Base-by-base conservation (phyloP, 2,888 invertebrate genomes). In the Nymphalis urticae region DNA sequence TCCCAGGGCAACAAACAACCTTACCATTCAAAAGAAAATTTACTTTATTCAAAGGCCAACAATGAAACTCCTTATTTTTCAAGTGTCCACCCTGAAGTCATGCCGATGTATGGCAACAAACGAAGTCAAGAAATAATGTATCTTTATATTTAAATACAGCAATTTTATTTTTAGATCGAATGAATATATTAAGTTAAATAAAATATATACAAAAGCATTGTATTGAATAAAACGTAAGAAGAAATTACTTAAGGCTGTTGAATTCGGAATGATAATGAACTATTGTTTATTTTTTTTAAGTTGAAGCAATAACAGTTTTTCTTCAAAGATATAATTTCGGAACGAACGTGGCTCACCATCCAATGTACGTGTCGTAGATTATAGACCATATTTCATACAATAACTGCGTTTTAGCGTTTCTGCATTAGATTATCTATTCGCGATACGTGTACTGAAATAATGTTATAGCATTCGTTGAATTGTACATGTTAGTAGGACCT, bases 381-480 rank as follows among this genome's bases (percentile, higher is more conserved):
- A 67, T 62, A 69, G 62, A 72, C 67, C 61, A 74, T 75, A 84
- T 87, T 85, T 82, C 81, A 85, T 83, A 85, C 86, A 87, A 89
- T 89, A 88, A 90, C 90, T 86, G 89, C 88, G 82, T 86, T 85
- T 86, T 86, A 89, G 85, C 85, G 85, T 85, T 83, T 82, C 83
- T 88, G 87, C 85, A 87, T 89, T 87, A 86, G 86, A 89, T 90
- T 90, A 90, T 89, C 86, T 85, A 82, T 80, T 81, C 76, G 82
- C 80, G 85, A 89, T 89, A 89, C 90, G 90, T 91, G 90, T 85
- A 77, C 85, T 85, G 90, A 87, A 90, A 92, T 90, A 90, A 91
- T 90, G 83, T 88, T 84, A 88, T 86, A 77, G 84, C 83, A 75
- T 74, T 76, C 79, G 81, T 79, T 80, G 77, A 76, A 78, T 75